Conservation (phyloP, 1,140 invertebrate genomes). For the Globodera ellingtonae region DNA sequence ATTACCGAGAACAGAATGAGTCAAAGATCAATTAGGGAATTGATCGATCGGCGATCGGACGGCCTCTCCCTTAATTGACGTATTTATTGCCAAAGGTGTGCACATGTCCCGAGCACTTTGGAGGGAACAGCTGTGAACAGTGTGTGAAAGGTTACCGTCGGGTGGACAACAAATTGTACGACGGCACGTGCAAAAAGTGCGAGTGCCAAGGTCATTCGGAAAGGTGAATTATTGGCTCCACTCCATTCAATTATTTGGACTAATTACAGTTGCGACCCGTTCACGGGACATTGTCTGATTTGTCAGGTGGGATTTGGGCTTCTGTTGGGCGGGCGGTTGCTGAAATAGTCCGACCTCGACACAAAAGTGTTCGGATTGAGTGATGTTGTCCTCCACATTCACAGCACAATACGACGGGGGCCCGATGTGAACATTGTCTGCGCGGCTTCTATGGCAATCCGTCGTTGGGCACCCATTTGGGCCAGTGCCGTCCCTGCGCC, state of each 20-base stretch:
- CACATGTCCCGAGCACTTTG: slow-evolving; percentile 58
- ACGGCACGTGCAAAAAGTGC: slow-evolving; percentile 79
- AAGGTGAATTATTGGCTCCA: slow-evolving; percentile 54
- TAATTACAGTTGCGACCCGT: slow-evolving; percentile 73
- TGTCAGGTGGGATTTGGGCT: slow-evolving; percentile 43
- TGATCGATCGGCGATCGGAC: too few relatives aligned
- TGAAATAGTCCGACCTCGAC: background rate
- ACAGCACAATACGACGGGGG: slow-evolving; percentile 87
- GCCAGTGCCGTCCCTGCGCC: slow-evolving; percentile 78
- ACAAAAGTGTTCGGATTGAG: background rate
- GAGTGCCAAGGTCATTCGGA: slow-evolving; percentile 84
- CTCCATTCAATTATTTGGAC: background rate
- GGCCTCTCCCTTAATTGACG: background rate
- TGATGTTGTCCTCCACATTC: background rate
- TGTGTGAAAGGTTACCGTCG: slow-evolving; percentile 83
- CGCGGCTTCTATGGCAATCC: slow-evolving; percentile 79
- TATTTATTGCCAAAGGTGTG: slow-evolving; percentile 33
- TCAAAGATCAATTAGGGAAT: background rate
- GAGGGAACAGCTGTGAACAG: slow-evolving; percentile 62
- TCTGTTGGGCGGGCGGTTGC: background rate
- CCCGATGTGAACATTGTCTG: slow-evolving; percentile 81
- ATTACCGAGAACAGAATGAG: background rate
- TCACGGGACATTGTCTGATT: slow-evolving; percentile 75
- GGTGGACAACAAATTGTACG: slow-evolving; percentile 70
- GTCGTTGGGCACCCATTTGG: slow-evolving; percentile 66